Base-by-base conservation (phyloP, 2,888 invertebrate genomes). In the Epirrhoe alternata region DNA sequence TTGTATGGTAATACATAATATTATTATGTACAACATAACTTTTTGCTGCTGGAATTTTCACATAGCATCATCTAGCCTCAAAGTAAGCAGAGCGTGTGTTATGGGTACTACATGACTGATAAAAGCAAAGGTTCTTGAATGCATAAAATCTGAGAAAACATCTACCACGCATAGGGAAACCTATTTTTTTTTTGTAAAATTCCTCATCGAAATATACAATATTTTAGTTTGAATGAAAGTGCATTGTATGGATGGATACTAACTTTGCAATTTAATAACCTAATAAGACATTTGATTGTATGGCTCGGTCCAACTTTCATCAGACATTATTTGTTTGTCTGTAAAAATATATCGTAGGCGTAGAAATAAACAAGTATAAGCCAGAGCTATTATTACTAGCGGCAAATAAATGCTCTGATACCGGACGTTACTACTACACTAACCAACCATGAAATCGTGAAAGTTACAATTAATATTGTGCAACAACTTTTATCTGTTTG, bases 381-480 rank as follows among this genome's bases (percentile, higher is more conserved):
- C 54, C 54, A 50, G 54, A 47, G 53, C 66, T 66, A 69, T 68
- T 70, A 71, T 73, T 69, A 73, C 68, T 52, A 64, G 57, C 59
- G 38, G 66, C 60, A 67, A 73, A 70, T 69, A 69, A 66, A 62
- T 56, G 61, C 68, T 69, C 66, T 61, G 56, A 65, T 69, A 61
- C 68, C 79, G 74, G 77, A 78, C 72, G 69, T 75, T 66, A 67
- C 16, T 53, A 54, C 38, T 17, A 52, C n/a, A 54, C 53, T 17
- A 72, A 71, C 70, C 72, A 70, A 71, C 71, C 60, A 70, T 68
- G 72, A 71, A 71, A 69, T 74, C 72, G 78, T 73, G 81, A 85
- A 84, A 82, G 80, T 79, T 75, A 71, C 67, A 71, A 76, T 73
- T 77, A 73, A 71, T 69, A 78, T 83, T 82, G 79, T 79, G 79